Conservation (phyloP, 2,888 invertebrate species). For the Amiota mariae region DNA sequence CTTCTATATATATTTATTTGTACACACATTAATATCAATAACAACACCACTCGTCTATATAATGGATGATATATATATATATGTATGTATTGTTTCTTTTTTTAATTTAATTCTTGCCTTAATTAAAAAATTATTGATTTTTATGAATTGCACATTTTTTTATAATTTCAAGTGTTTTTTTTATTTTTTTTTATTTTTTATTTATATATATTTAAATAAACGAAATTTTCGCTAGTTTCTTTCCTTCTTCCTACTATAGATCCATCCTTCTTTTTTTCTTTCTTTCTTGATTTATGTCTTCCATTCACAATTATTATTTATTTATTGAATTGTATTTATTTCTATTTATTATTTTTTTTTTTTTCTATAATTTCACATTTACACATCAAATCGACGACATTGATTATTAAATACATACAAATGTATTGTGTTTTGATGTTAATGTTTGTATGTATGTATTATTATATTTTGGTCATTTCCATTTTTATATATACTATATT, state of each 20-base stretch:
- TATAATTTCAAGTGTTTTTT: background rate
- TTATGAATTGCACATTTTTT: no score
- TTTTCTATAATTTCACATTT: background rate
- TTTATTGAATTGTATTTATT: background rate
- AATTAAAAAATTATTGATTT: no score
- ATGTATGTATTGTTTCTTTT: no score
- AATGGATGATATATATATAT: no score
- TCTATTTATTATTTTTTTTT: background rate
- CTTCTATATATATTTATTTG: no score
- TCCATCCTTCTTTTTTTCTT: no score
- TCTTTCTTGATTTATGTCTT: no score
- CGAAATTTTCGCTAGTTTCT: background rate
- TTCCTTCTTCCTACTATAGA: no score
- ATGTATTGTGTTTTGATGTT: background rate
- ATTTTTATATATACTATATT: background rate
- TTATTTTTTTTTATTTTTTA: background rate
- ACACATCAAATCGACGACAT: background rate
- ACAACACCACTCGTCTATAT: no score
- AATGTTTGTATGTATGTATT: no score
- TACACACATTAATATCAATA: no score
- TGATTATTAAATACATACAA: background rate
- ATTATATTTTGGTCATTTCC: background rate
- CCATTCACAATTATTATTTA: background rate
- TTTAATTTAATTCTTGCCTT: no score
- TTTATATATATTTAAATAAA: background rate